These are phyloP conservation scores for Chamaetylas fuelleborni DNA, from an alignment of 2,113 vertebrate species.

Conservation along the genomic window DNA sequence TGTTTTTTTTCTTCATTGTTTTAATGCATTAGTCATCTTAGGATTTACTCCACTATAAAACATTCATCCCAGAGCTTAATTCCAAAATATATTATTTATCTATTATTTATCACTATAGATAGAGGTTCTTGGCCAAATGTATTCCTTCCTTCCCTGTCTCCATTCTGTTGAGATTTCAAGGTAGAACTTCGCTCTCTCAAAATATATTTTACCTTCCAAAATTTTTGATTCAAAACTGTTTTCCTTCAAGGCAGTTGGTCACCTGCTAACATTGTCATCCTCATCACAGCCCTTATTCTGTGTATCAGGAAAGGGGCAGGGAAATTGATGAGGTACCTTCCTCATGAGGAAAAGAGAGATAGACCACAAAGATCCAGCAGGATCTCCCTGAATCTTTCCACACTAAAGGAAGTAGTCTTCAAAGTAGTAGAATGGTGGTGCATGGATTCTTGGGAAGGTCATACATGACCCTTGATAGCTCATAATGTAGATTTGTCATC, in stretches of 20 bases:
- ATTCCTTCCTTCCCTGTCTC: neutral
- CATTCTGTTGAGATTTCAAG: neutral
- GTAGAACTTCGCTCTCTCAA: neutral
- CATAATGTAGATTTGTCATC: neutral
- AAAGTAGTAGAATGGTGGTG: neutral
- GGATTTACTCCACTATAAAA: constrained; percentile 41
- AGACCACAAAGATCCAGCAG: neutral
- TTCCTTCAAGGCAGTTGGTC: neutral
- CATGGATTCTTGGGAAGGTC: neutral
- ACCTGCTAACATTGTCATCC: neutral
- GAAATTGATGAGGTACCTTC: neutral
- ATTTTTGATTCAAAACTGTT: neutral
- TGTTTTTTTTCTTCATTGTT: neutral
- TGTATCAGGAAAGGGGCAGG: neutral
- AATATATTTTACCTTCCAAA: neutral
- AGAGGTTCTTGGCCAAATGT: neutral
- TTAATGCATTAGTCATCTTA: constrained; percentile 2
- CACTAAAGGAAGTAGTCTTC: neutral
- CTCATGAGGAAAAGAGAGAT: neutral
- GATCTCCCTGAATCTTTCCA: neutral
- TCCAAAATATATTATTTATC: constrained; percentile 43
- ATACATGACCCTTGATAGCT: neutral
- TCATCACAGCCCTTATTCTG: neutral
- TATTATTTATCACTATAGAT: constrained; percentile 18
- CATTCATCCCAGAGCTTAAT: constrained; percentile 6